Conservation (phyloP, 2,888 invertebrate genomes). For the Spodoptera exigua region DNA sequence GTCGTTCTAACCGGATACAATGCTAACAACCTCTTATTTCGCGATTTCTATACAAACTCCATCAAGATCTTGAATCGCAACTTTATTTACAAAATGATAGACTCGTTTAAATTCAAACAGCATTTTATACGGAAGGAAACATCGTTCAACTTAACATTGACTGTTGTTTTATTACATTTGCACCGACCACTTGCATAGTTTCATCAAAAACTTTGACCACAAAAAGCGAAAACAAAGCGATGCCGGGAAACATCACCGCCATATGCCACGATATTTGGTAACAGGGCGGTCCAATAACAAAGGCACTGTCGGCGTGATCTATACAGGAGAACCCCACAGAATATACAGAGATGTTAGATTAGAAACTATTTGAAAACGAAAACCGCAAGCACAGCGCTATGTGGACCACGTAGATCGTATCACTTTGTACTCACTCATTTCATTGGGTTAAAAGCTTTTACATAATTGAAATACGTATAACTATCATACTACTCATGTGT, state of each 20-base stretch:
- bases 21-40: conserved; percentile 58
- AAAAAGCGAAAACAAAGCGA: conserved; percentile 40
- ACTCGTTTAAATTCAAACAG: conserved; percentile 29
- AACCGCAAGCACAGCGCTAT: conserved; percentile 44
- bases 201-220: conserved; percentile 48
- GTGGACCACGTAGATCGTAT: conserved; percentile 52
- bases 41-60: conserved; percentile 46
- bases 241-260: conserved; percentile 39
- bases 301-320: conserved; percentile 29
- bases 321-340: conserved; percentile 25
- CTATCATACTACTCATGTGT: conserved; percentile 26
- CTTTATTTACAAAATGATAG: conserved; percentile 24
- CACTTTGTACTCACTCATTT: conserved; percentile 58
- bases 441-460: conserved; percentile 57
- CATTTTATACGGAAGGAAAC: conserved; percentile 9
- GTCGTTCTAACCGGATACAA: conserved; percentile 63
- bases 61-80: conserved; percentile 26
- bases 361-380: conserved; percentile 57
- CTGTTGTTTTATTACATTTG: conserved; percentile 18
- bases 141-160: conserved; percentile 10
- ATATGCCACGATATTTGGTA: conserved; percentile 40
- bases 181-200: conserved; percentile 13
- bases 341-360: conserved; percentile 46
- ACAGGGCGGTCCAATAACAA: conserved; percentile 48
- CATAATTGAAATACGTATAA: conserved; percentile 55